phyloP scores from a whole-genome alignment of 1,140 invertebrate species.

The Pinna nobilis region DNA sequence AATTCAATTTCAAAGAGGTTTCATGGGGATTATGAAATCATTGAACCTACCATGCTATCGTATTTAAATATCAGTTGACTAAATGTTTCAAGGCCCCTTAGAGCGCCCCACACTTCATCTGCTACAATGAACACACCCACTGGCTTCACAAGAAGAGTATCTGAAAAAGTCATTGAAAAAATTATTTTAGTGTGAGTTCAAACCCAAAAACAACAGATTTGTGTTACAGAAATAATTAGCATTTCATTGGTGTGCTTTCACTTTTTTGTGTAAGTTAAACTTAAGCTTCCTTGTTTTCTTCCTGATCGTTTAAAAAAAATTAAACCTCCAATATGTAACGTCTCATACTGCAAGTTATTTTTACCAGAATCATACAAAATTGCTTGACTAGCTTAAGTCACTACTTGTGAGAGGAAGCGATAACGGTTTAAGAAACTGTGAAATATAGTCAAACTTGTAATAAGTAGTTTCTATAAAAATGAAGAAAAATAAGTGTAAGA shows the following conservation, averaged over 20 bases:
- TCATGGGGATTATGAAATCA: too few species aligned
- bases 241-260: neutral
- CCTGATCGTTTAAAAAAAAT: neutral
- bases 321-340: neutral
- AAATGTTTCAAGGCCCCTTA: constrained; percentile 62
- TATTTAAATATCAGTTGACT: constrained; percentile 33
- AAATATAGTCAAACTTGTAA: too few species aligned
- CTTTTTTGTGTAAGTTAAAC: neutral
- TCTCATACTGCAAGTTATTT: too few species aligned
- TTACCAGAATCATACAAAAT: too few species aligned
- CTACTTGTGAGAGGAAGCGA: too few species aligned
- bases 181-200: constrained; percentile 3
- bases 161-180: constrained; percentile 61
- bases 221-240: too few species aligned
- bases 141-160: constrained; percentile 75
- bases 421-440: too few species aligned
- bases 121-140: constrained; percentile 61
- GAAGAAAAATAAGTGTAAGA: too few species aligned
- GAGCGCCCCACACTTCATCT: constrained; percentile 57
- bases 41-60: constrained; percentile 17
- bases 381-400: too few species aligned
- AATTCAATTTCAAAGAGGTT: too few species aligned
- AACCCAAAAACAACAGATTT: too few species aligned
- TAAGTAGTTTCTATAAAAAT: too few species aligned
- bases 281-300: neutral